Base-by-base conservation (phyloP, 2,113 vertebrate species). In the Ptilonorhynchus violaceus region DNA sequence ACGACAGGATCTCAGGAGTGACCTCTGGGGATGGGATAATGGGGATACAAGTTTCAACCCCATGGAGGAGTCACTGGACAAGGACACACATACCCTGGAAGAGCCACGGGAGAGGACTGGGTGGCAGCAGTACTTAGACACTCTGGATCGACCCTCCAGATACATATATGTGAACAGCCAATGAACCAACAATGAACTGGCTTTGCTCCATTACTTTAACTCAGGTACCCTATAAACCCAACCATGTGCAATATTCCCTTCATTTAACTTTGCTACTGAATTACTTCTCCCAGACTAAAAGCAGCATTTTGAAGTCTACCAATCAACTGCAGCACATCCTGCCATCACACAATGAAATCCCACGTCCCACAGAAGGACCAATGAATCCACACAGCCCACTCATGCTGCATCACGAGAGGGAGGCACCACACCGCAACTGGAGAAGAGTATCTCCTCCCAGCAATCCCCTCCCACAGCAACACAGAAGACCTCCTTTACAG, bases 311-410 rank as follows among this genome's bases (percentile, higher is more conserved):
- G 37, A 81, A 87, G 53, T 18, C 50, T 30, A 69, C 47, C 13
- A 39, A 35, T 10, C 74, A 82, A n/a, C 18, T 37, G 35, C 35
- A 37, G 72, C 25, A 66, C 33, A 60, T 24, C 39, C 39, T 66
- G 24, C 31, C 30, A 41, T 4, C 21, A 50, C 17, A 56, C 1
- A 1, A 42, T 8, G 11, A 53, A 85, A 70, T 11, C 28, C 10
- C 31, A 12, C 0, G 0, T 18, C 25, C 70, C 2, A 2, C 4
- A 4, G 22, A 63, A 77, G 37, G 31, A 76, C 21, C 30, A 42
- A 39, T 20, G 83, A 30, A 79, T n/a, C 20, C 50, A 74, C 37
- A 42, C 11, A 58, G 28, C 37, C 52, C 47, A 31, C 33, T 12
- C 8, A 2, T 2, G 2, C 19, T 13, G 12, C 42, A 66, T 11